These are phyloP conservation scores for Camponotus floridanus DNA, from an alignment of 1,140 invertebrate genomes.

Conservation along the genomic window DNA sequence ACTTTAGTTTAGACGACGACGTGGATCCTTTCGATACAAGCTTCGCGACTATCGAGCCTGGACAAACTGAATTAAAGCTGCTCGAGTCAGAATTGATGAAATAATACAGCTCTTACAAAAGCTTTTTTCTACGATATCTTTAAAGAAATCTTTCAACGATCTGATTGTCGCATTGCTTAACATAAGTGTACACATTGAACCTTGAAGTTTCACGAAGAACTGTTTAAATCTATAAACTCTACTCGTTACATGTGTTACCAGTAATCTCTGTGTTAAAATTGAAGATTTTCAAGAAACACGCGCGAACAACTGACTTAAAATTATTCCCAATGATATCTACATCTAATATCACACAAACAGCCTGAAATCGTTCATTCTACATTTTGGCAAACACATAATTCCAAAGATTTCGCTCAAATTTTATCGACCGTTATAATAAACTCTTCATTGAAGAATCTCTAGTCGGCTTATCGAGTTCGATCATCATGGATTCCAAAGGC, in stretches of 20 bases:
- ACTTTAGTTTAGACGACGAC: conserved; percentile 81
- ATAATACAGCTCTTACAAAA: conserved; percentile 60
- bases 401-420: conserved; percentile 16
- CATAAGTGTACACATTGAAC: not conserved
- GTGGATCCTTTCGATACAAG: conserved; percentile 90
- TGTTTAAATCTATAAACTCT: conserved; percentile 5
- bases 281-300: not conserved
- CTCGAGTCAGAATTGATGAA: conserved; percentile 87
- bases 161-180: not conserved
- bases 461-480: not conserved
- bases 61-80: conserved; percentile 88
- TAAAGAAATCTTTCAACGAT: not conserved
- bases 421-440: conserved; percentile 12
- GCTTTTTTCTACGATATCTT: not conserved
- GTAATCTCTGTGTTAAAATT: not conserved
- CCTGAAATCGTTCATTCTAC: conserved; percentile 16
- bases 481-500: conserved; percentile 87
- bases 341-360: not conserved
- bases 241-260: not conserved
- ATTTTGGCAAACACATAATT: conserved; percentile 1
- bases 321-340: not conserved
- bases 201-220: not conserved
- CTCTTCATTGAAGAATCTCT: not conserved
- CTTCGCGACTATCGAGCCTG: conserved; percentile 87
- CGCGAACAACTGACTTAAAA: not conserved